Evolutionary conservation across 1,140 invertebrate species (phyloP).

Genomic region (Heterodera schachtii): DNA sequence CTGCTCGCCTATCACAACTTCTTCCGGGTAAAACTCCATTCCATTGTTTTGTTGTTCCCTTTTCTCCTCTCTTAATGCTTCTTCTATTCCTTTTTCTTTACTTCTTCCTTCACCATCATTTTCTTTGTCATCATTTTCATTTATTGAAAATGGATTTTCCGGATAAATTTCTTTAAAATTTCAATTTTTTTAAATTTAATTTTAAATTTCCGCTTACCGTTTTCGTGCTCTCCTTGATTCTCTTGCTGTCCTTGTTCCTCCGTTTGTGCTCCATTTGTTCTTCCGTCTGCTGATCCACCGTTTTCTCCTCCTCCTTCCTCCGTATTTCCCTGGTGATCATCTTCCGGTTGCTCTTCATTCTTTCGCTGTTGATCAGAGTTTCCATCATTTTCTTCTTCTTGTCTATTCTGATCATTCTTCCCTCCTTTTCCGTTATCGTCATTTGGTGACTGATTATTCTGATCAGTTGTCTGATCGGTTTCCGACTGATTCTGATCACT

Average conservation of each 20-base stretch:
- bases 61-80: neutral
- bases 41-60: neutral
- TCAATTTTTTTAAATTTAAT: neutral
- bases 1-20: conserved; percentile 1
- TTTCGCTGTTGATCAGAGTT: too few species aligned
- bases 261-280: too few species aligned
- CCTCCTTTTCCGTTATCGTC: too few species aligned
- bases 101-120: neutral
- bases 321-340: too few species aligned
- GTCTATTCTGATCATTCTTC: too few species aligned
- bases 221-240: neutral
- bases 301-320: too few species aligned
- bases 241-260: too few species aligned
- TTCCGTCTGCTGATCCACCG: too few species aligned
- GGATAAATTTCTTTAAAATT: conserved; percentile 4
- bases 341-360: too few species aligned
- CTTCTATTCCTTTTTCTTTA: neutral
- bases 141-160: conserved; percentile 7
- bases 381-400: too few species aligned
- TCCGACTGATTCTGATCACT: neutral
- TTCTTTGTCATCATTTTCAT: neutral
- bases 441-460: neutral
- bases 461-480: neutral
- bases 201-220: neutral
- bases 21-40: neutral